These are phyloP conservation scores for Anthopleura xanthogrammica DNA, from an alignment of 92 coral and sea anemone genomes.

Conservation along the genomic window DNA sequence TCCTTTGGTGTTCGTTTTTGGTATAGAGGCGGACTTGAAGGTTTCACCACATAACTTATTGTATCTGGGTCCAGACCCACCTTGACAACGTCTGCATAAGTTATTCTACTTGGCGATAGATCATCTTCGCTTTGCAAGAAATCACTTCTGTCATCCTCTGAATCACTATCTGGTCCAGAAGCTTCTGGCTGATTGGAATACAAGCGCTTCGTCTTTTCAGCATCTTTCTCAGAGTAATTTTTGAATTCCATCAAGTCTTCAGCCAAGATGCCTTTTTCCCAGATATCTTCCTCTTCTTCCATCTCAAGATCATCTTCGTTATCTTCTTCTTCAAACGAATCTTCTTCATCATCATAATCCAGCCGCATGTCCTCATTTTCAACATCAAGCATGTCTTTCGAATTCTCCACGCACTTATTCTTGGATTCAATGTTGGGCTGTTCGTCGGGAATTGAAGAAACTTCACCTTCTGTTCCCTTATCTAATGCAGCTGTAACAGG, in stretches of 20 bases:
- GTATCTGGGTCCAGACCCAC: slow-evolving; percentile 17
- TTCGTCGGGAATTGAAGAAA: not conserved
- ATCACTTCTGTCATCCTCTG: slow-evolving; percentile 23
- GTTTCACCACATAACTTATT: slow-evolving; percentile 12
- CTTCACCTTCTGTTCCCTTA: not conserved
- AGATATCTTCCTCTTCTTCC: slow-evolving; percentile 13
- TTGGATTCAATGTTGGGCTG: not conserved
- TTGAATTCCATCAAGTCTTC: slow-evolving; percentile 10
- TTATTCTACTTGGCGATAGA: not conserved
- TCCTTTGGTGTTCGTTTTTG: slow-evolving; percentile 9
- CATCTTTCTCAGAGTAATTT: not conserved
- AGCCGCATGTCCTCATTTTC: not conserved
- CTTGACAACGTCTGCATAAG: slow-evolving; percentile 39
- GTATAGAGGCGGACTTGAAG: slow-evolving; percentile 14
- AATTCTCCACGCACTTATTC: not conserved
- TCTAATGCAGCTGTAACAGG: not conserved
- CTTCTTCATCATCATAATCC: not conserved
- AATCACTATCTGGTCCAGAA: not conserved
- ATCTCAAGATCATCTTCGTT: not conserved
- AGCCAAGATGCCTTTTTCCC: slow-evolving; percentile 24
- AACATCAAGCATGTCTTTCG: not conserved
- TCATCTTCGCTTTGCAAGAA: slow-evolving; percentile 1
- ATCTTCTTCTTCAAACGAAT: not conserved
- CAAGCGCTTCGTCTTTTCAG: not conserved
- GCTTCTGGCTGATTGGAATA: not conserved